phyloP scores from a whole-genome alignment of 2,113 vertebrate genomes.

The Mesembrinibis cayennensis region DNA sequence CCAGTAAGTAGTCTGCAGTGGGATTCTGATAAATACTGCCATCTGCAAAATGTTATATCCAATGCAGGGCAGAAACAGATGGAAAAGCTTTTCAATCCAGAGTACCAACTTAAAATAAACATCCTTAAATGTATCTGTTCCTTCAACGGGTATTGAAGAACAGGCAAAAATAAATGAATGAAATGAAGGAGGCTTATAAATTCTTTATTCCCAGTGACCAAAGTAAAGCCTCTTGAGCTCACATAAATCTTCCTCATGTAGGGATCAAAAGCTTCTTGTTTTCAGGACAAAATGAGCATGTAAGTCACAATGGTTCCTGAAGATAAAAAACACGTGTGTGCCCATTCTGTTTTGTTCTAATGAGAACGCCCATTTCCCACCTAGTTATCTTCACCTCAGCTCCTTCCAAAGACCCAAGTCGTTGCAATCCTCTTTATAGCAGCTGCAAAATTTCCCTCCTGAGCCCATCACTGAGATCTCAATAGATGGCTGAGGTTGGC shows the following conservation, averaged over 20 bases:
- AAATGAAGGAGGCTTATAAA: slow-evolving; percentile 15
- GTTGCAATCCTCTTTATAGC: background rate
- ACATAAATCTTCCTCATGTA: background rate
- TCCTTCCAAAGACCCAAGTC: background rate
- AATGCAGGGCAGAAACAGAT: slow-evolving; percentile 54
- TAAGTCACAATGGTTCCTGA: background rate
- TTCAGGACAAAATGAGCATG: background rate
- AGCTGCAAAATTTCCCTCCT: background rate
- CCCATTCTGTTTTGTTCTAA: background rate
- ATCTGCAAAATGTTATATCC: slow-evolving; percentile 61
- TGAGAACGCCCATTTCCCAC: background rate
- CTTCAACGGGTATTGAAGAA: slow-evolving; percentile 3
- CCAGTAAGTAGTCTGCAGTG: slow-evolving; percentile 38
- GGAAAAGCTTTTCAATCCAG: slow-evolving; percentile 57
- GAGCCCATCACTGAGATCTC: background rate
- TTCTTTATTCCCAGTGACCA: slow-evolving; percentile 1
- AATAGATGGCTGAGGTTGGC: background rate
- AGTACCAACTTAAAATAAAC: slow-evolving; percentile 62
- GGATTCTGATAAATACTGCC: slow-evolving; percentile 59
- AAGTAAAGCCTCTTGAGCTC: background rate
- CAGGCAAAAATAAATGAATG: slow-evolving; percentile 43
- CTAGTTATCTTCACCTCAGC: background rate
- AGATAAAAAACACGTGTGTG: background rate
- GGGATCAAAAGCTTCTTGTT: slow-evolving; percentile 10
- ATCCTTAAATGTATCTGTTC: slow-evolving; percentile 48